Percentiles rank a stretch among this genome's conserved stretches.
Evolutionary conservation across 2,797 vertebrate genomes (phyloP).

Genomic region (Enteromius trimaculatus): DNA sequence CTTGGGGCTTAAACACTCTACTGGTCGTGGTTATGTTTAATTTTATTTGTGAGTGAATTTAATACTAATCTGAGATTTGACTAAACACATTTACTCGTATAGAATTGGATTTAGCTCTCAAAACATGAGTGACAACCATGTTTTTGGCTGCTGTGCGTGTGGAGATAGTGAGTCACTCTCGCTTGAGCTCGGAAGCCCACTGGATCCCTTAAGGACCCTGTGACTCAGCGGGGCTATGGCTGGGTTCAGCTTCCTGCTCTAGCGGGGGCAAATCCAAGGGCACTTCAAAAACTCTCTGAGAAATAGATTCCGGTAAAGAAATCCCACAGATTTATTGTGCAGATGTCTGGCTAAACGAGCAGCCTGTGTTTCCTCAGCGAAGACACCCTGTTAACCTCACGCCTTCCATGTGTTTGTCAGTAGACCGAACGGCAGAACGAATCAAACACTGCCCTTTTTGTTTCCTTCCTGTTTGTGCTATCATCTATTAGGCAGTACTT

Average conservation of each 20-base stretch:
- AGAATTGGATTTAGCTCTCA: background rate
- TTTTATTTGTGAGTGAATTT: background rate
- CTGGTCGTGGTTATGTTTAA: background rate
- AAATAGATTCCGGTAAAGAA: slow-evolving; percentile 7
- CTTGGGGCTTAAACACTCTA: background rate
- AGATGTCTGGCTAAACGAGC: background rate
- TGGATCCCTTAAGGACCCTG: slow-evolving; percentile 4
- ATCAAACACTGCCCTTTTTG: slow-evolving; percentile 30
- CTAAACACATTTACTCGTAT: background rate
- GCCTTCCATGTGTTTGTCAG: slow-evolving; percentile 17
- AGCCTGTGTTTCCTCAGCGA: slow-evolving; percentile 5
- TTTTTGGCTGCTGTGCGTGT: slow-evolving; percentile 1
- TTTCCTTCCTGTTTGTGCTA: background rate
- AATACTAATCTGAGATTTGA: background rate
- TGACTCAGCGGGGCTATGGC: slow-evolving; percentile 32
- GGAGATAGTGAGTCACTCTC: slow-evolving; percentile 28
- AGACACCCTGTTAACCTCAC: slow-evolving; percentile 21
- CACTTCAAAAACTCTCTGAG: slow-evolving; percentile 4
- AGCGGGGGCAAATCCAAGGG: slow-evolving; percentile 43
- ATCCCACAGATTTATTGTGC: slow-evolving; percentile 5
- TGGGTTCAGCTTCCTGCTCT: slow-evolving; percentile 46
- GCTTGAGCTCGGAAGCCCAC: slow-evolving; percentile 20
- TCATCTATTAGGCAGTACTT: slow-evolving; percentile 7
- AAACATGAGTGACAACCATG: background rate
- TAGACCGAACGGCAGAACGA: slow-evolving; percentile 11